Base-by-base conservation (phyloP, 2,797 vertebrate genomes). In the Danio albolineatus region DNA sequence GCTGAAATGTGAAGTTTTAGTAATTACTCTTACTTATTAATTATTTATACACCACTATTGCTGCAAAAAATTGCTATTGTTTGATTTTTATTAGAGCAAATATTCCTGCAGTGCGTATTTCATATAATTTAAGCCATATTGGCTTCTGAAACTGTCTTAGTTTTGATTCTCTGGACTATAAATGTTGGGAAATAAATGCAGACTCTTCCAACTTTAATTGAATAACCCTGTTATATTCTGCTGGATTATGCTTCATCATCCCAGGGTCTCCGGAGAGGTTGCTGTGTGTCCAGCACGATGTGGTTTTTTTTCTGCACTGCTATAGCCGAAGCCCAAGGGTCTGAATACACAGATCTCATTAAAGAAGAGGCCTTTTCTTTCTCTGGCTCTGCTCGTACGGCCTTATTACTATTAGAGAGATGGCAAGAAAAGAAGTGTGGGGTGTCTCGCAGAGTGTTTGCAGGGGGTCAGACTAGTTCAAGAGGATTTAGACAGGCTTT, bases 331-430 rank as follows among this genome's bases (percentile, higher is more conserved):
- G 85, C 86, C 79, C 86, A 76, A 19, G 76, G 79, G 80, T 89
- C 75, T 83, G 84, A 90, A 90, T 90, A 89, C 87, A 87, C 82
- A 87, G 87, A 91, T 91, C 89, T 86, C 81, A 89, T 91, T 88
- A 89, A 80, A 53, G 36, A 62, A 86, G 39, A 82, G 81, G 81
- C 36, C 81, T 81, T 86, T 84, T 82, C 86, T 80, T 66, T 74
- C 62, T 61, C 85, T 46, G 60, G 28, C 17, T 43, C 10, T 69
- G 41, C 51, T 76, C 39, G 10, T 62, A 46, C 19, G 14, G 7
- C n/a, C 38, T 79, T 53, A 79, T 72, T 79, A 70, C 44, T 21
- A 13, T 57, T 41, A 62, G 76, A 60, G 44, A 51, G 56, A 48
- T 2, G 2, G 53, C 28, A 57, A 67, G 41, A 67, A 59, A 57